Base-by-base conservation (phyloP, 2,113 vertebrate species). In the Daboia siamensis region DNA sequence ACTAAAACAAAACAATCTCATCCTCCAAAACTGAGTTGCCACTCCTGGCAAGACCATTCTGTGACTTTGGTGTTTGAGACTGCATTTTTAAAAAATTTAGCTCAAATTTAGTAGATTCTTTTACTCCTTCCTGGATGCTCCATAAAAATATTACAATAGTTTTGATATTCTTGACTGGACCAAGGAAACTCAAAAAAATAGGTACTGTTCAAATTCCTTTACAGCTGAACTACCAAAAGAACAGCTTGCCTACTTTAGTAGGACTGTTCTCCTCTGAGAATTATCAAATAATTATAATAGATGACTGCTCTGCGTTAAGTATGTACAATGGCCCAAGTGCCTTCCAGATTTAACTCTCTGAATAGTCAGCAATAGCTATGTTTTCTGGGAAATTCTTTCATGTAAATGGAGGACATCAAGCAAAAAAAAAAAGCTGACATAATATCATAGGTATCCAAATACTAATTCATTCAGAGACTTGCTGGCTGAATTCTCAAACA, bases 31-130 rank as follows among this genome's bases (percentile, higher is more conserved):
- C 84, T 91, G 57, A 92, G 39, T 55, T 74, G n/a, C 87, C 51
- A 74, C 51, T 95, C 57, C 88, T 95, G 90, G 90, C 94, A 95
- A 93, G 89, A 86, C 46, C 92, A 59, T 88, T 90, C 2, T 92
- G 92, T 85, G 91, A 26, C 56, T 96, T 96, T 92, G 0, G 0
- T 88, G 92, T 92, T 56, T 87, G 88, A 88, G 87, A 13, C 29
- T 93, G 88, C 0, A 3, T 87, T 0, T 21, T 90, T 55, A 89
- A 94, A 54, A 90, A 90, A 92, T 95, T 92, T 92, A 92, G 85
- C n/a, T 64, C 57, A 4, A 12, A 55, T 55, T 90, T 80, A 88
- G 94, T 39, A 92, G 4, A 0, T 0, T 51, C 94, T 12, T 29
- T 17, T 93, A 15, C 6, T 29, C 24, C 64, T 51, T 6, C 88